phyloP scores from a whole-genome alignment of 2,113 vertebrate genomes.

The Picathartes gymnocephalus region DNA sequence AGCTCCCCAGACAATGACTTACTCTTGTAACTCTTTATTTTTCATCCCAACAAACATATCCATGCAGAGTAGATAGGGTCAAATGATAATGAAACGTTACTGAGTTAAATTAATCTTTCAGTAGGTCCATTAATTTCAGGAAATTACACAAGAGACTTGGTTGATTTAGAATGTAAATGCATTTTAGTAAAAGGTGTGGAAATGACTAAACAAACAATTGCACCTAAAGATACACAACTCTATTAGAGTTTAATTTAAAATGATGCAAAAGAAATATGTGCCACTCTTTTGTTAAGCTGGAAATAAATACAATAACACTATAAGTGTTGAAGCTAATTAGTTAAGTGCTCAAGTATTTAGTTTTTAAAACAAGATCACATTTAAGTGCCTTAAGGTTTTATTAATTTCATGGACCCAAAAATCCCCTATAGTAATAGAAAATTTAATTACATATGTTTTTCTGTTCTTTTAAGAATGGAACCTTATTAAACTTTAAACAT shows the following conservation, averaged over 20 bases:
- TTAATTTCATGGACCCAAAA: constrained; percentile 62
- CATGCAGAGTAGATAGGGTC: not conserved
- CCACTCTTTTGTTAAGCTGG: constrained; percentile 19
- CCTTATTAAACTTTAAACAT: constrained; percentile 75
- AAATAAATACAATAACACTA: constrained; percentile 35
- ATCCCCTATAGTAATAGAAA: constrained; percentile 68
- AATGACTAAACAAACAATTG: not conserved
- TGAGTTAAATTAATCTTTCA: not conserved
- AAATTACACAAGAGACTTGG: not conserved
- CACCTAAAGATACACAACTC: not conserved
- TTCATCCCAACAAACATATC: not conserved
- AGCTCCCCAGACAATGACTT: not conserved
- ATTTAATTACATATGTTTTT: constrained; percentile 73
- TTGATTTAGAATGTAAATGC: not conserved
- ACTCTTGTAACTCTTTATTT: not conserved
- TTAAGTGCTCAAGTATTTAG: constrained; percentile 44
- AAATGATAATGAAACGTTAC: not conserved
- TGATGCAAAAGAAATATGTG: not conserved
- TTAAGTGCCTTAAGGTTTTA: constrained; percentile 74
- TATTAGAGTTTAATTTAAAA: not conserved
- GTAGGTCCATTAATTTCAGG: not conserved
- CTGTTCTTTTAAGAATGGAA: constrained; percentile 63
- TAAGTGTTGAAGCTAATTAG: constrained; percentile 58
- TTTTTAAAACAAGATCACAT: constrained; percentile 63
- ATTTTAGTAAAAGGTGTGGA: not conserved